These are phyloP conservation scores for Campylorhamphus procurvoides DNA, from an alignment of 2,113 vertebrate genomes.

Conservation along the genomic window DNA sequence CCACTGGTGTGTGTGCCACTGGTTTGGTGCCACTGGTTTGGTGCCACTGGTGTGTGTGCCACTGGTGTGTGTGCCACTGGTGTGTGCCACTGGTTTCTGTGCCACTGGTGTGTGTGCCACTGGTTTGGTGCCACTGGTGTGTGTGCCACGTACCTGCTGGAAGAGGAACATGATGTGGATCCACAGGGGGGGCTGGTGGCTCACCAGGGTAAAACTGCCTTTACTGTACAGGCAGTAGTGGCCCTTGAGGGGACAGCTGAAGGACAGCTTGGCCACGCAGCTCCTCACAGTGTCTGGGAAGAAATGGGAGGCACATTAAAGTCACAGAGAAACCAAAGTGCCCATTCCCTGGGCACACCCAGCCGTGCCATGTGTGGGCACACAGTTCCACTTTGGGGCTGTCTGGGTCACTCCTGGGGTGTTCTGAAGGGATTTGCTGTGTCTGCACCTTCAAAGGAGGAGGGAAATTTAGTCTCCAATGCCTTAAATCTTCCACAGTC, in stretches of 20 bases:
- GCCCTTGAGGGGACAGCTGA: conserved; percentile 92
- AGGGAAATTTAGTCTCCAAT: neutral
- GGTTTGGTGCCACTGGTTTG: no score
- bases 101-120: no score
- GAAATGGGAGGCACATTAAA: neutral
- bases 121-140: no score
- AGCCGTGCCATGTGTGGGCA: neutral
- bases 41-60: no score
- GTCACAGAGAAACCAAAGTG: neutral
- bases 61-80: no score
- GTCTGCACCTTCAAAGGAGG: neutral
- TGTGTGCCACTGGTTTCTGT: no score
- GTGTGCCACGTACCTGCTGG: conserved; percentile 83
- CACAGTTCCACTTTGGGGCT: accelerated
- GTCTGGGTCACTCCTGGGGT: neutral
- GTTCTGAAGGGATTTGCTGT: neutral
- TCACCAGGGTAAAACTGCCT: conserved; percentile 88
- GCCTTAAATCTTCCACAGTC: neutral
- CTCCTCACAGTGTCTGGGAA: conserved; percentile 81
- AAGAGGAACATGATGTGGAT: conserved; percentile 95
- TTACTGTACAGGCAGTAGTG: conserved; percentile 94
- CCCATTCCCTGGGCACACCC: neutral
- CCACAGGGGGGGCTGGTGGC: conserved; percentile 88
- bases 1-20: no score
- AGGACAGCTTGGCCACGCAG: conserved; percentile 88